These are phyloP conservation scores for Harpagifer antarcticus DNA, from an alignment of 2,797 vertebrate species.

Conservation along the genomic window DNA sequence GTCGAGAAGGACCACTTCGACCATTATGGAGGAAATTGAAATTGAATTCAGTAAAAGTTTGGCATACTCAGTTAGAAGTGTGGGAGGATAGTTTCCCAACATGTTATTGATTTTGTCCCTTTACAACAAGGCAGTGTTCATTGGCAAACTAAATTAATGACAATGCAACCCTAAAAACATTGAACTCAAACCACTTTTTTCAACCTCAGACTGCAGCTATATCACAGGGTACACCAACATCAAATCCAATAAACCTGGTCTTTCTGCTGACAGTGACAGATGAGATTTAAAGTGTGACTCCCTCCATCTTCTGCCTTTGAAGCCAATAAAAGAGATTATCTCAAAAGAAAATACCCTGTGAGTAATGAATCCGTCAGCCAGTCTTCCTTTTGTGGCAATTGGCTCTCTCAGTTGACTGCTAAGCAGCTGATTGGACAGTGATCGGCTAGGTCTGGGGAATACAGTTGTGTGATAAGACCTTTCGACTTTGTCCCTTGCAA, in stretches of 20 bases:
- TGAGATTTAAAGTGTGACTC: not conserved
- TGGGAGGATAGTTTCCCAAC: not conserved
- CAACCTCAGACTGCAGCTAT: not conserved
- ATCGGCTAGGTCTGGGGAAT: slow-evolving; percentile 56
- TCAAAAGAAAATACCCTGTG: slow-evolving; percentile 12
- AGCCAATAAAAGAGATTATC: not conserved
- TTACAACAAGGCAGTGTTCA: not conserved
- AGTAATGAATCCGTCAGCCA: slow-evolving; percentile 34
- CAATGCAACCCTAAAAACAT: not conserved
- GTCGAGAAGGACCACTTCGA: not conserved
- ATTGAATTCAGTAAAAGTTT: too few relatives aligned
- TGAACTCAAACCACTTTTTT: not conserved
- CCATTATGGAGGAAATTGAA: not conserved
- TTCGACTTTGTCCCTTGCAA: slow-evolving; percentile 78
- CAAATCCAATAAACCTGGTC: not conserved
- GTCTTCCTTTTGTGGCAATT: slow-evolving; percentile 32
- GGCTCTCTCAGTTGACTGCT: slow-evolving; percentile 37
- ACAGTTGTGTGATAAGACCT: slow-evolving; percentile 52
- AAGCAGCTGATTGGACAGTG: slow-evolving; percentile 60
- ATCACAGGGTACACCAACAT: not conserved
- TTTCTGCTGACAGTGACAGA: not conserved
- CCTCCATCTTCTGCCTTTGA: slow-evolving; percentile 12
- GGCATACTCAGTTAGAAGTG: not conserved
- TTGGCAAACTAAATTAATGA: too few relatives aligned
- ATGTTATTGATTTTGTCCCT: not conserved